Base-by-base conservation (phyloP, 2,113 vertebrate species). In the Pachypanchax playfairii region DNA sequence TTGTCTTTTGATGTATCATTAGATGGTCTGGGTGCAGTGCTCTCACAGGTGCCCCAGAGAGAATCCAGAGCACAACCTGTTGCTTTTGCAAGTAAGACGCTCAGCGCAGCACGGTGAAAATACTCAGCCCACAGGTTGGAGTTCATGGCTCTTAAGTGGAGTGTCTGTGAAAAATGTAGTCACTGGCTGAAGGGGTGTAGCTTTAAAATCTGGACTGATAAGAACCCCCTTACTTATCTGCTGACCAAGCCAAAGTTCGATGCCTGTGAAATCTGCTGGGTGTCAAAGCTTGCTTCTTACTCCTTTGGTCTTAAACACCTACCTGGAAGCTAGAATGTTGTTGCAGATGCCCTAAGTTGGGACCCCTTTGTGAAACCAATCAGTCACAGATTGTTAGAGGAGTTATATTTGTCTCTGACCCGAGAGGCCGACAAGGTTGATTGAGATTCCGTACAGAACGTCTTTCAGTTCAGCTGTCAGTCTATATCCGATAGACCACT, bases 101-200 rank as follows among this genome's bases (percentile, higher is more conserved):
- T 56, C 10, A 71, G 51, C 13, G 39, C 18, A 1, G 57, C 46
- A 3, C 60, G 51, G 9, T 24, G 39, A 20, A 65, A 38, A 4
- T 73, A 59, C 1, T 61, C 46, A 17, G 44, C 69, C 2, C n/a
- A n/a, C n/a, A n/a, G n/a, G n/a, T n/a, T n/a, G n/a, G n/a, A n/a
- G n/a, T n/a, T n/a, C n/a, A n/a, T 73, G 5, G 47, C 61, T 1
- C 9, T 73, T 8, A 65, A 73, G 4, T 59, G 41, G 54, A 20
- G 53, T 29, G 35, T 73, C 4, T 65, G 54, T 10, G 42, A 66
- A 3, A 72, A 64, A 1, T 49, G 48, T 0, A 55, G 58, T 3
- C 68, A 71, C 13, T 71, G 59, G 63, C 4, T 67, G 1, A 66
- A 21, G 6, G 56, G 43, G 0, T 43, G 51, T 25, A 10, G 11